These are phyloP conservation scores for Minunthozetes semirufus DNA, from an alignment of 2,888 invertebrate genomes.

Conservation along the genomic window DNA sequence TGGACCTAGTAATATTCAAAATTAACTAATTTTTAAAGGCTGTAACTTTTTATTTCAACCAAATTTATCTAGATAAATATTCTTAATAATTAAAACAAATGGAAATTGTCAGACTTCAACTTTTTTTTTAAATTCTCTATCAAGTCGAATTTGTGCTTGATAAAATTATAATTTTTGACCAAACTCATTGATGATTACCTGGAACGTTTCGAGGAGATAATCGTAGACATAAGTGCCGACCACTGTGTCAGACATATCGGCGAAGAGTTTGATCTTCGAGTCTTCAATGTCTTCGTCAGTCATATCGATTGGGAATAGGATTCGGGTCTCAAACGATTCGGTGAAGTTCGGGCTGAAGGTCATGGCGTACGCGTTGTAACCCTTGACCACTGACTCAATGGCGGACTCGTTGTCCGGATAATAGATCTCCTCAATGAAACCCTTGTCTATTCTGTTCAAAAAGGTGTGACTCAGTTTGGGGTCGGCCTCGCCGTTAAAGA, in stretches of 20 bases:
- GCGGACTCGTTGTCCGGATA: conserved; percentile 56
- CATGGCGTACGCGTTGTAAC: conserved; percentile 78
- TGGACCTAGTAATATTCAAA: too few species aligned
- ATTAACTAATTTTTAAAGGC: too few species aligned
- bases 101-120: too few species aligned
- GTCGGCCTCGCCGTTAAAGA: conserved; percentile 23
- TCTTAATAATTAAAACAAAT: too few species aligned
- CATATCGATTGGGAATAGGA: conserved; percentile 63
- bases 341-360: conserved; percentile 85
- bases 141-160: too few species aligned
- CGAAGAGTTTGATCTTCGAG: conserved; percentile 78
- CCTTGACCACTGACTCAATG: conserved; percentile 62
- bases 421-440: background rate
- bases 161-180: too few species aligned
- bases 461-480: conserved; percentile 17
- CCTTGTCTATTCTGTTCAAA: conserved; percentile 13
- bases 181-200: too few species aligned
- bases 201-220: conserved; percentile 68
- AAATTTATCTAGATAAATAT: too few species aligned
- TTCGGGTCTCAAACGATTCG: conserved; percentile 70
- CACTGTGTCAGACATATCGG: conserved; percentile 79
- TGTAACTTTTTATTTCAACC: too few species aligned
- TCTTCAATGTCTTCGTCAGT: conserved; percentile 78
- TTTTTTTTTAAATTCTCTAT: too few species aligned
- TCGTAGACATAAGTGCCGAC: conserved; percentile 56